Base-by-base conservation (phyloP, 2,888 invertebrate genomes). In the Sarcophaga subvicina region DNA sequence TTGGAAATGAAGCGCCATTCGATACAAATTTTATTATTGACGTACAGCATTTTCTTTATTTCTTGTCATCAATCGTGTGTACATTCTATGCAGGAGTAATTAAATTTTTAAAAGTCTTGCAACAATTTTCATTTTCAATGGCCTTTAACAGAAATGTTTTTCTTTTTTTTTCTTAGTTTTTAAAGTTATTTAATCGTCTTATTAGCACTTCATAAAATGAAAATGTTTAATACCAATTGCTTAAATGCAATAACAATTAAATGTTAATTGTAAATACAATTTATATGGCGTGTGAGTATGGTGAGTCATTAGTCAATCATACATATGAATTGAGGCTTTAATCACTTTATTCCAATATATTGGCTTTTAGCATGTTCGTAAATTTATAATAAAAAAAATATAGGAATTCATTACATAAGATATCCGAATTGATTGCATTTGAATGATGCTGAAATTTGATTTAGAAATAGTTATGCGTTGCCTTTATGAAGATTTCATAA, bases 141-240 rank as follows among this genome's bases (percentile, higher is more conserved):
- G 49, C 54, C 54, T 54, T 54, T 17, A 14, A 54, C 17, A 54
- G 12, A 54, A 54, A 14, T 17, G 12, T 49, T 12, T 54, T 54
- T 37, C 8, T 8, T 6, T 37, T 37, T 37, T 2, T 37, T 37
- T 37, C 37, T 8, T 20, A 1, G 8, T n/a, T 27, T 71, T 76
- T 73, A 66, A 22, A 66, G 10, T 22, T 60, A n/a, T 80, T 59
- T 76, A 17, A 45, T 60, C 47, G n/a, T 67, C 67, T 63, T 66
- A 49, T 79, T 71, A 79, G 62, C 82, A 82, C 79, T 71, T 71
- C 64, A 17, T 79, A 54, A 82, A 86, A 75, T 59, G 4, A 66
- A 22, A 83, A 73, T 17, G 17, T 54, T 54, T 54, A 14, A 54
- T 54, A 17, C 54, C 54, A 54, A 54, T 54, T 54, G 54, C 54